Base-by-base conservation (phyloP, 2,113 vertebrate genomes). In the Phasianus colchicus region DNA sequence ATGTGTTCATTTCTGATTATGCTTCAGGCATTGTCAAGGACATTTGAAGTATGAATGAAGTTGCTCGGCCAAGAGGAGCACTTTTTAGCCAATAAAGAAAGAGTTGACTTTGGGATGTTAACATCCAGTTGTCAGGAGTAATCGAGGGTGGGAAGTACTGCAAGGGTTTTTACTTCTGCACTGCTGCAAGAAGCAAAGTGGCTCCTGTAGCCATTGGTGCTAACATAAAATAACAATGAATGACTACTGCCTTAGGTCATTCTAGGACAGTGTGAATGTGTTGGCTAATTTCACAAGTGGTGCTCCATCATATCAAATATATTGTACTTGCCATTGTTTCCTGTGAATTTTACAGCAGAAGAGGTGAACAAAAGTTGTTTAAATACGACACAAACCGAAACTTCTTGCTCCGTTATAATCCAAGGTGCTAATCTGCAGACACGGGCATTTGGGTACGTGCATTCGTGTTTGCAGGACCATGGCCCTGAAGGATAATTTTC, bases 151-250 rank as follows among this genome's bases (percentile, higher is more conserved):
- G 86, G 38, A 48, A n/a, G 11, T 94, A 58, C 92, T 81, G 76
- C 45, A 55, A 94, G 92, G 79, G 75, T 93, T 85, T 85, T 71
- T 80, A 78, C 73, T 86, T 79, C 20, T 55, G 90, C 86, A 86
- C 95, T 92, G 61, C 90, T 92, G 79, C 92, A 17, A 82, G 94
- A 95, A 91, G 86, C 5, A 6, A 86, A 97, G 88, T 80, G 93
- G 92, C 96, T 97, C 93, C 97, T 96, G 96, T 87, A 96, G 97
- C 96, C 76, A 94, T 96, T 64, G 98, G 97, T 98, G 98, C 97
- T 98, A 98, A 96, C 69, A 97, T 96, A 70, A 97, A 90, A 97
- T 95, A 96, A 77, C 96, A 89, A 95, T 93, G 86, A 92, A 92
- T 47, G 63, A 87, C 47, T 67, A 73, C 81, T 86, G 87, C 25